Conservation (phyloP, 2,113 vertebrate genomes). For the Forbesichthys papilliferus region DNA sequence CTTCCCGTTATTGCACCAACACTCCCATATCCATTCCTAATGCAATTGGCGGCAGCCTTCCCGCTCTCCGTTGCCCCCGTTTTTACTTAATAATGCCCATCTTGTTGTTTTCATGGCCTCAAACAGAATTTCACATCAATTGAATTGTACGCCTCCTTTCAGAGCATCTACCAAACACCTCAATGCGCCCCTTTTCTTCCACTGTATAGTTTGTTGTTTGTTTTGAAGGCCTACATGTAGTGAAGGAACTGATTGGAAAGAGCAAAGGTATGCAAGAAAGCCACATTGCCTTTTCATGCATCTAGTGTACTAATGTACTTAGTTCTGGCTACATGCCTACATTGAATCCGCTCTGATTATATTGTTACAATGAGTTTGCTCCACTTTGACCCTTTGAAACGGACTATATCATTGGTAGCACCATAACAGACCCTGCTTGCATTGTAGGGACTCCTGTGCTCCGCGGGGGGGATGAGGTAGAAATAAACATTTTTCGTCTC, state of each 20-base stretch:
- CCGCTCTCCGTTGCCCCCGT: conserved; percentile 66
- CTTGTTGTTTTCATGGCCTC: conserved; percentile 68
- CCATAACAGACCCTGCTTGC: too few relatives aligned
- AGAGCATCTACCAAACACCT: conserved; percentile 36
- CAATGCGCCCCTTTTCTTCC: not conserved
- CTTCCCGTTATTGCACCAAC: conserved; percentile 69
- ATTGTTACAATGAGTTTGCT: too few relatives aligned
- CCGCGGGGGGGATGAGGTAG: too few relatives aligned
- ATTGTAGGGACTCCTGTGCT: too few relatives aligned
- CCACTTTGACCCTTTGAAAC: too few relatives aligned
- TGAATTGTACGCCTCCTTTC: conserved; percentile 52
- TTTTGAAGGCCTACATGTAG: conserved; percentile 17
- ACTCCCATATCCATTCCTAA: conserved; percentile 69
- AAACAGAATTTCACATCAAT: conserved; percentile 71
- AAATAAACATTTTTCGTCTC: too few relatives aligned
- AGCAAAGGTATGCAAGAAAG: not conserved
- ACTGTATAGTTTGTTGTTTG: conserved; percentile 8
- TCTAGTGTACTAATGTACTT: not conserved
- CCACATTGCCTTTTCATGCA: not conserved
- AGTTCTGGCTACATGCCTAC: not conserved
- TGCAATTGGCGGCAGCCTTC: conserved; percentile 67
- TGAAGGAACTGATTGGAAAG: not conserved
- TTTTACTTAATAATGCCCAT: conserved; percentile 73
- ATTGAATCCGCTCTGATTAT: not conserved
- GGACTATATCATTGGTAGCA: too few relatives aligned